Conservation (phyloP, 1,140 invertebrate species). For the Agrilus planipennis region DNA sequence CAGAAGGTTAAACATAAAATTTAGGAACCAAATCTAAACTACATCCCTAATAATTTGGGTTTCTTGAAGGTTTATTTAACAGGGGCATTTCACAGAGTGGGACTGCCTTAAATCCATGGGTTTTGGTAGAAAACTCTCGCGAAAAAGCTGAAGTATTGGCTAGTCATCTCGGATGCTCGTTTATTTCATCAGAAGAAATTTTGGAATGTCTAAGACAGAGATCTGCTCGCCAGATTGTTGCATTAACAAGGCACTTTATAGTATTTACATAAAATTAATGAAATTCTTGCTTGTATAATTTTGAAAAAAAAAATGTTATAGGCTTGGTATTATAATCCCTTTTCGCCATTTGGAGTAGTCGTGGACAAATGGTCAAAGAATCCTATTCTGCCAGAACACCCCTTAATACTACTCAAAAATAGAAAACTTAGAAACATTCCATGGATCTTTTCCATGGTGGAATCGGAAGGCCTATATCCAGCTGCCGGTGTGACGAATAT, state of each 20-base stretch:
- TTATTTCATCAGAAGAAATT: constrained; percentile 20
- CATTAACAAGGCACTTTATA: constrained; percentile 26
- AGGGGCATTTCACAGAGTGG: constrained; percentile 71
- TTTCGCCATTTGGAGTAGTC: constrained; percentile 29
- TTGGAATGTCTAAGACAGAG: constrained; percentile 43
- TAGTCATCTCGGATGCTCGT: constrained; percentile 41
- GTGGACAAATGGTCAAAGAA: constrained; percentile 29
- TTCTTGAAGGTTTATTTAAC: constrained; percentile 46
- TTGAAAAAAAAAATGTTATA: constrained; percentile 12
- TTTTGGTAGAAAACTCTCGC: constrained; percentile 38
- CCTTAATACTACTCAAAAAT: constrained; percentile 37
- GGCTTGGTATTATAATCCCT: constrained; percentile 34
- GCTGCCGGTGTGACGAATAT: constrained; percentile 31
- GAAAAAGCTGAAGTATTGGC: constrained; percentile 43
- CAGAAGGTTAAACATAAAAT: constrained; percentile 30
- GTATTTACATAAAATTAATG: constrained; percentile 18
- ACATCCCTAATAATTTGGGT: background rate
- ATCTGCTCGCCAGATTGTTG: constrained; percentile 34
- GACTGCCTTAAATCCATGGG: constrained; percentile 58
- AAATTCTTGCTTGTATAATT: background rate
- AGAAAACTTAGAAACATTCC: constrained; percentile 33
- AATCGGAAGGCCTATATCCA: constrained; percentile 34
- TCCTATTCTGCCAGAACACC: constrained; percentile 43
- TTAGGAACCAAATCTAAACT: background rate
- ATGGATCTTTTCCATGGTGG: constrained; percentile 30